These are phyloP conservation scores for Potorous gilbertii DNA, from an alignment of 2,797 vertebrate genomes.

Conservation along the genomic window DNA sequence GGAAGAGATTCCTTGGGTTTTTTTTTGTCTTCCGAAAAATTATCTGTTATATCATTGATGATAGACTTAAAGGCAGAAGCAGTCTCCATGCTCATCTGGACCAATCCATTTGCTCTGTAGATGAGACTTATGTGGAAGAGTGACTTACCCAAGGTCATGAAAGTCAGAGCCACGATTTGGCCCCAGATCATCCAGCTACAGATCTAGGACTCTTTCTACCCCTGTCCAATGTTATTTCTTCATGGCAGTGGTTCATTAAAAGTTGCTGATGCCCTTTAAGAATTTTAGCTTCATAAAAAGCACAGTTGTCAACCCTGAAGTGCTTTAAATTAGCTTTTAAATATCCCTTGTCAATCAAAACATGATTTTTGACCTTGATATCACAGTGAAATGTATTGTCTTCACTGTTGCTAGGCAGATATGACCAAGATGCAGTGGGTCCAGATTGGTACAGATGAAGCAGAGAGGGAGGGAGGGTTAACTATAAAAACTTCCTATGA, in stretches of 20 bases:
- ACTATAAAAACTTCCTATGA: neutral
- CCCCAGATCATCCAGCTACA: neutral
- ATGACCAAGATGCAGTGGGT: neutral
- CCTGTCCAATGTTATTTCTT: neutral
- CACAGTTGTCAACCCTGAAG: neutral
- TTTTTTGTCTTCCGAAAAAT: neutral
- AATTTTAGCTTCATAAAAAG: neutral
- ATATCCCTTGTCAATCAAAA: neutral
- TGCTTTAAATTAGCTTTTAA: neutral
- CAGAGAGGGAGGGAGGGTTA: neutral
- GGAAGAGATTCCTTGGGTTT: neutral
- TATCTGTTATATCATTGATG: neutral
- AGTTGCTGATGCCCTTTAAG: neutral
- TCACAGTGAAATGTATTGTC: neutral
- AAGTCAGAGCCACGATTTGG: neutral
- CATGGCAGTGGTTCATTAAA: neutral
- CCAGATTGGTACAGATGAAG: neutral
- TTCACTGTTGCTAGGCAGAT: neutral
- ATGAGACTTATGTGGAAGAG: neutral
- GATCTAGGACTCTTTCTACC: neutral
- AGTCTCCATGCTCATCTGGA: neutral
- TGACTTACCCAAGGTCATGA: neutral
- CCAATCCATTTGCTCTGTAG: neutral
- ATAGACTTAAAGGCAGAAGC: neutral
- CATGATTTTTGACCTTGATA: constrained; percentile 5